Evolutionary conservation across 1,140 invertebrate genomes (phyloP).

Genomic region (Drosophila mayri): DNA sequence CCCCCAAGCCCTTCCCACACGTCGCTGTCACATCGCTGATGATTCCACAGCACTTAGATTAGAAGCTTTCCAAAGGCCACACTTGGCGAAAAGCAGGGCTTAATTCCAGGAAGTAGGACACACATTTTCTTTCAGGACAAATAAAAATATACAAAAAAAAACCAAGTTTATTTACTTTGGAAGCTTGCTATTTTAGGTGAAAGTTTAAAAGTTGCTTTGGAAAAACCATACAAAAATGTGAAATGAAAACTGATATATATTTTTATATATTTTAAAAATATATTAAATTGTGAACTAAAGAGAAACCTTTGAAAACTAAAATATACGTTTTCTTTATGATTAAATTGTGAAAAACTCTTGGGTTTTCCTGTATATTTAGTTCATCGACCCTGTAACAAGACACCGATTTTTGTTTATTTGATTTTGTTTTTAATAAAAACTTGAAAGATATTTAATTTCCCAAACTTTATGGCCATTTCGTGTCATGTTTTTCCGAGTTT

Average conservation of each 20-base stretch:
- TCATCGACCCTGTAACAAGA: slow-evolving; percentile 3
- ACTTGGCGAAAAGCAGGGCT: slow-evolving; percentile 18
- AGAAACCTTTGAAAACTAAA: not conserved
- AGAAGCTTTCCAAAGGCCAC: slow-evolving; percentile 36
- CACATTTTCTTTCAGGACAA: not conserved
- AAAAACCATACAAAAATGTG: not conserved
- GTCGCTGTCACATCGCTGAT: slow-evolving; percentile 52
- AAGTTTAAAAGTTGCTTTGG: not conserved
- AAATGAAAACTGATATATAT: not conserved
- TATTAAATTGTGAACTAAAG: not conserved
- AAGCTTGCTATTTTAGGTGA: not conserved
- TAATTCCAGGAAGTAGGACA: not conserved
- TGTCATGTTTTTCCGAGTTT: slow-evolving; percentile 32
- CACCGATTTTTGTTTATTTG: not conserved
- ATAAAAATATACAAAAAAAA: not conserved
- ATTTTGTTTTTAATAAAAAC: not conserved
- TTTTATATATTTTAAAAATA: not conserved
- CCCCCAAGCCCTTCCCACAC: slow-evolving; percentile 16
- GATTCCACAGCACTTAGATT: slow-evolving; percentile 54
- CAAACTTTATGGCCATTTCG: slow-evolving; percentile 8
- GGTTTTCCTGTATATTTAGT: too few relatives aligned
- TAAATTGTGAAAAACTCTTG: not conserved
- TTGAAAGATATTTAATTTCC: slow-evolving; percentile 5
- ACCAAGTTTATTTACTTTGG: not conserved
- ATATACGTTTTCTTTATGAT: not conserved